Conservation (phyloP, 2,888 invertebrate species). For the Cepaea hortensis region DNA sequence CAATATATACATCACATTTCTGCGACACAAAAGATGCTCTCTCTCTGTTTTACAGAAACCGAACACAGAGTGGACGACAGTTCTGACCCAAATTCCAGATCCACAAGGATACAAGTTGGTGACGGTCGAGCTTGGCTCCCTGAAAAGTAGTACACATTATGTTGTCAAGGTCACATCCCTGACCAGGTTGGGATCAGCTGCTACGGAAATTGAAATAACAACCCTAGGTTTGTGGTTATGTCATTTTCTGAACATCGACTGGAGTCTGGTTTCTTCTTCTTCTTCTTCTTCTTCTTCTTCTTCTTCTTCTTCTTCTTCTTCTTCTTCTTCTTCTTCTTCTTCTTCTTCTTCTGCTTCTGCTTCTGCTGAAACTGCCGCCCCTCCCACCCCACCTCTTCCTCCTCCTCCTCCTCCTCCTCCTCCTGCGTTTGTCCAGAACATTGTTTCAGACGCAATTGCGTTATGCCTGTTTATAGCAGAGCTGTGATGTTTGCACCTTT, state of each 20-base stretch:
- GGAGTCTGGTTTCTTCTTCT: background rate
- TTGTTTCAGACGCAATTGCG: no score
- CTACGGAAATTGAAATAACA: background rate
- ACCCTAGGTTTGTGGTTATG: background rate
- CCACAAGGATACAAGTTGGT: background rate
- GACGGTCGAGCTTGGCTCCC: background rate
- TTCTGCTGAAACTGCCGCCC: no score
- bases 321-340: no score
- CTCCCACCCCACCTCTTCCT: no score
- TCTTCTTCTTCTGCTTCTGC: no score
- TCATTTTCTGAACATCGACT: no score
- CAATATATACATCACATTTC: no score
- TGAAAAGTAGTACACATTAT: background rate
- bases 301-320: background rate
- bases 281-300: no score
- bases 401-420: no score
- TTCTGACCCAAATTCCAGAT: background rate
- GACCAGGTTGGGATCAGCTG: background rate
- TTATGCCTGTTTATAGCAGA: no score
- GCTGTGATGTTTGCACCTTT: no score
- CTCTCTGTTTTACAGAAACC: background rate
- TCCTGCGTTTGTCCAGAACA: no score
- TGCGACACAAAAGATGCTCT: background rate
- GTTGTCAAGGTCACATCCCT: background rate
- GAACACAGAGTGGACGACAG: background rate